phyloP scores from a whole-genome alignment of 2,113 vertebrate genomes.

The Mellivora capensis region DNA sequence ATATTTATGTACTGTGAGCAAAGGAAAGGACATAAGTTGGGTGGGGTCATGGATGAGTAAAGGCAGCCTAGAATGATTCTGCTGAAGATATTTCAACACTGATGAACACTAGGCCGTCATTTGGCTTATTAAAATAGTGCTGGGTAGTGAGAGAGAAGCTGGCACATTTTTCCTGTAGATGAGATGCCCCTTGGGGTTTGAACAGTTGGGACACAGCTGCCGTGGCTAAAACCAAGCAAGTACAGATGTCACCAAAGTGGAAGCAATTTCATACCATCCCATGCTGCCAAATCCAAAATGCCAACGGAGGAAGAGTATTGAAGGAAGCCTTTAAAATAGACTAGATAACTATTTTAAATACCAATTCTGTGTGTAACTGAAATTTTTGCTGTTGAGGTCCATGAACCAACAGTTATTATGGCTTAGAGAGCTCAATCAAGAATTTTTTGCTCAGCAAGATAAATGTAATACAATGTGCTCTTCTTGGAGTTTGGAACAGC shows the following conservation, averaged over 20 bases:
- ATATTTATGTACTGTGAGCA: not conserved
- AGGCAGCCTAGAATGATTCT: not conserved
- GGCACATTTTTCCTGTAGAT: not conserved
- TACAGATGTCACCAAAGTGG: conserved; percentile 40
- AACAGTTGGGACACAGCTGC: conserved; percentile 58
- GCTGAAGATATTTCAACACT: conserved; percentile 19
- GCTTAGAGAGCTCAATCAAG: not conserved
- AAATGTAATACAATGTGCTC: not conserved
- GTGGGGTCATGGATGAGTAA: not conserved
- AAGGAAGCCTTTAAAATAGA: conserved; percentile 37
- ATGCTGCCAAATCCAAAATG: conserved; percentile 36
- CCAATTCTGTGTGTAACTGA: not conserved
- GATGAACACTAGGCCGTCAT: not conserved
- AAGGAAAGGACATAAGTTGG: not conserved
- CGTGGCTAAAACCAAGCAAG: conserved; percentile 22
- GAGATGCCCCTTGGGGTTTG: not conserved
- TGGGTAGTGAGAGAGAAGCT: not conserved
- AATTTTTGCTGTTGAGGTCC: not conserved
- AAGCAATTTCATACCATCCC: conserved; percentile 5
- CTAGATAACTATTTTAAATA: conserved; percentile 3
- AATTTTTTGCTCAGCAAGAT: not conserved
- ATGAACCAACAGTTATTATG: not conserved
- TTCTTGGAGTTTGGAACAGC: not conserved
- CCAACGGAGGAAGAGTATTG: not conserved
- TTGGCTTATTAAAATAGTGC: conserved; percentile 51